These are phyloP conservation scores for Microcebus murinus DNA, from an alignment of 2,113 vertebrate genomes.

Conservation along the genomic window DNA sequence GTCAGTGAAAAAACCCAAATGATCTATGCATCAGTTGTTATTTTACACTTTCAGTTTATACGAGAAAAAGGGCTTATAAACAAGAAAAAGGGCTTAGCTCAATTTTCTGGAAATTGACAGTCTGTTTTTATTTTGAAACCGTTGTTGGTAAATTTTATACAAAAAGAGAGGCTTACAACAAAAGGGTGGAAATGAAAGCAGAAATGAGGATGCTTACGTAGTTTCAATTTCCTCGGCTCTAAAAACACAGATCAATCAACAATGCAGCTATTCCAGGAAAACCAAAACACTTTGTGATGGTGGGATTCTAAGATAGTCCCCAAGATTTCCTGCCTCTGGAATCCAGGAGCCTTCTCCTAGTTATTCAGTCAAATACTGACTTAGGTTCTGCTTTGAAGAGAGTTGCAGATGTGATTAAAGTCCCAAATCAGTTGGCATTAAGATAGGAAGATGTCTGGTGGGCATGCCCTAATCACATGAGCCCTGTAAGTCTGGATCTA, in stretches of 20 bases:
- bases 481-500: background rate
- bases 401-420: background rate
- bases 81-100: background rate
- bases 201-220: background rate
- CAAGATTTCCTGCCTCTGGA: background rate
- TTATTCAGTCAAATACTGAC: background rate
- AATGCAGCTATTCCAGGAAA: background rate
- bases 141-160: background rate
- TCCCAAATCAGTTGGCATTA: background rate
- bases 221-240: background rate
- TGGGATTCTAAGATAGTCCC: background rate
- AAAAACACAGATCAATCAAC: background rate
- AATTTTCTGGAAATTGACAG: constrained; percentile 31
- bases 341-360: background rate
- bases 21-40: background rate
- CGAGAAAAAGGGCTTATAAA: background rate
- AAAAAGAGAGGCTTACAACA: background rate
- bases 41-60: constrained; percentile 37
- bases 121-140: constrained; percentile 16
- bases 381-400: background rate
- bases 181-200: constrained; percentile 39
- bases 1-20: constrained; percentile 34
- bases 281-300: background rate
- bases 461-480: background rate
- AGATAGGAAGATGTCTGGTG: background rate